Percentiles rank a stretch among this genome's conserved stretches.
These are phyloP conservation scores for Marcusenius ussheri DNA, from an alignment of 2,113 vertebrate genomes.

Conservation along the genomic window DNA sequence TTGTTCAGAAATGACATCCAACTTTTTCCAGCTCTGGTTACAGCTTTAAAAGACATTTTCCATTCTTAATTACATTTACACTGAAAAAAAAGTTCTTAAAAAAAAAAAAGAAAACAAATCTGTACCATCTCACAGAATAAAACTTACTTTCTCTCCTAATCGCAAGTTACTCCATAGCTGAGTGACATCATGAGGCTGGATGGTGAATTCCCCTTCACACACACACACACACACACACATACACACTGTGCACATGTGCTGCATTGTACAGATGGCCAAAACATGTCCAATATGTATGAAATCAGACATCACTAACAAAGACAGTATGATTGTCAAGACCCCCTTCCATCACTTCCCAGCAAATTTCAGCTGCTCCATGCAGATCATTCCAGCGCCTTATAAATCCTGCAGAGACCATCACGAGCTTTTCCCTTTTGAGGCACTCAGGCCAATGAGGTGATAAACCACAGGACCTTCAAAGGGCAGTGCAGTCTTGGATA, in stretches of 20 bases:
- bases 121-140: background rate
- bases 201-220: background rate
- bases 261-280: background rate
- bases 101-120: background rate
- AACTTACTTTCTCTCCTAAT: background rate
- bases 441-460: background rate
- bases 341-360: background rate
- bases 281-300: background rate
- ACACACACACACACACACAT: background rate
- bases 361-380: background rate
- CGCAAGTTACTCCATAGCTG: background rate
- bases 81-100: background rate
- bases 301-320: background rate
- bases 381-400: background rate
- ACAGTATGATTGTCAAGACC: background rate
- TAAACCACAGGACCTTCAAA: background rate
- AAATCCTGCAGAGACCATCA: background rate
- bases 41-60: background rate
- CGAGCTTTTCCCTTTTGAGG: background rate
- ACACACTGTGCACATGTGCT: background rate
- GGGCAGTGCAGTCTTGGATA: background rate
- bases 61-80: background rate
- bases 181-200: background rate
- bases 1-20: background rate
- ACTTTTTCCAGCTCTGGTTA: background rate